These are phyloP conservation scores for Amblyjoppa proteus DNA, from an alignment of 2,888 invertebrate genomes.

Conservation along the genomic window DNA sequence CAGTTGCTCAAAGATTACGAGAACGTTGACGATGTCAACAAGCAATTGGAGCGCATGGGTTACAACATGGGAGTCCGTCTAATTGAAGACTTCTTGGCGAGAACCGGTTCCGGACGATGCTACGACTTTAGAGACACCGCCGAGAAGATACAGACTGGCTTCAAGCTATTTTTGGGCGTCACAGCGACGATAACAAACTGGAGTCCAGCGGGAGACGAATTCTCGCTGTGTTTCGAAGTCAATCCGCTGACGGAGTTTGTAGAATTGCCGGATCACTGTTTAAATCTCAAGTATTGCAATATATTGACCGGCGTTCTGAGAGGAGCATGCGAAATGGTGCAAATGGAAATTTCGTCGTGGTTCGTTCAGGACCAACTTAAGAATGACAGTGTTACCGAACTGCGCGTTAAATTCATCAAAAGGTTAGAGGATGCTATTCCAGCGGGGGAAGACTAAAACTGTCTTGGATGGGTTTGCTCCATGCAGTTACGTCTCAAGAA, in stretches of 20 bases:
- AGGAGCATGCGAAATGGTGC: constrained; percentile 99
- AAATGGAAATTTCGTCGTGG: constrained; percentile 97
- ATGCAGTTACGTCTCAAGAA: constrained; percentile 19
- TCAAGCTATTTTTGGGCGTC: constrained; percentile 90
- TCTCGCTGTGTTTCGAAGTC: constrained; percentile 96
- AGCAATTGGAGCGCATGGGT: constrained; percentile 97
- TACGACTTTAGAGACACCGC: constrained; percentile 98
- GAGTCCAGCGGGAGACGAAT: constrained; percentile 98
- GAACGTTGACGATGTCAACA: constrained; percentile 98
- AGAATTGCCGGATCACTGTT: constrained; percentile 94
- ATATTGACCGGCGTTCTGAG: constrained; percentile 96
- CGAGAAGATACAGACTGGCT: constrained; percentile 95
- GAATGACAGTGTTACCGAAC: constrained; percentile 97
- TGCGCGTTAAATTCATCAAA: constrained; percentile 97
- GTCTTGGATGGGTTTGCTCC: neutral
- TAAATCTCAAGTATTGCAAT: constrained; percentile 95
- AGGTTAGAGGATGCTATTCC: constrained; percentile 99
- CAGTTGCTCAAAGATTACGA: constrained; percentile 99
- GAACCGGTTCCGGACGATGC: constrained; percentile 95
- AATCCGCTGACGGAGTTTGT: constrained; percentile 99
- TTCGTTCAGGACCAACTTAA: constrained; percentile 98
- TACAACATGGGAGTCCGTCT: constrained; percentile 99
- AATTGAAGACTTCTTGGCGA: constrained; percentile 98
- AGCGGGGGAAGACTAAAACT: constrained; percentile 96
- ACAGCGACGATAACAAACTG: constrained; percentile 97